A percentile compares a stretch with the other conserved stretches of the same genome.
These are phyloP conservation scores for Synodontis membranacea DNA, from an alignment of 2,113 vertebrate genomes.

Conservation along the genomic window DNA sequence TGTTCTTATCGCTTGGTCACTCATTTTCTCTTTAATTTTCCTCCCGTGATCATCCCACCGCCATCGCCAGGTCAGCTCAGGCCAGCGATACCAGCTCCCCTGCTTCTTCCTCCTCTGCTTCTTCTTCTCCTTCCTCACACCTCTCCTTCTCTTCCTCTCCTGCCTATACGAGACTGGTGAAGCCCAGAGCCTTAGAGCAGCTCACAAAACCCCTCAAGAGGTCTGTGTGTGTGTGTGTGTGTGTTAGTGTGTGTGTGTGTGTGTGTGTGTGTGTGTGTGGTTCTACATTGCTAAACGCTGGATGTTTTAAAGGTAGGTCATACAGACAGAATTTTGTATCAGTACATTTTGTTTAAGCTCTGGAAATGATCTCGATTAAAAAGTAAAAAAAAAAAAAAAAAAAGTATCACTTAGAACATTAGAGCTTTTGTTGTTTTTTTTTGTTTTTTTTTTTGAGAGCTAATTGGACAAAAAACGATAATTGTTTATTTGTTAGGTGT, in stretches of 20 bases:
- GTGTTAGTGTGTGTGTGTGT: neutral
- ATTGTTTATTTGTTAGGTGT: no score
- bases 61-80: neutral
- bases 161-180: slow-evolving; percentile 18
- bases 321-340: neutral
- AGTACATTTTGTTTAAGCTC: neutral
- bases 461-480: no score
- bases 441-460: no score
- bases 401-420: no score
- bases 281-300: neutral
- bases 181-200: slow-evolving; percentile 62
- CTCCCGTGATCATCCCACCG: slow-evolving; percentile 39
- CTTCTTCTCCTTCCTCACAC: slow-evolving; percentile 77
- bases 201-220: slow-evolving; percentile 74
- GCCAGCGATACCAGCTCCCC: slow-evolving; percentile 62
- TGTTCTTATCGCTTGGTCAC: slow-evolving; percentile 45
- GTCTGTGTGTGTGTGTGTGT: slow-evolving; percentile 64
- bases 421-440: no score
- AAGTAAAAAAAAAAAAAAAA: no score
- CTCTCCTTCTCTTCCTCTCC: slow-evolving; percentile 55
- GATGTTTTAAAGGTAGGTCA: neutral
- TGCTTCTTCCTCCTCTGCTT: slow-evolving; percentile 74
- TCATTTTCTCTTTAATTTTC: slow-evolving; percentile 63
- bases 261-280: slow-evolving; percentile 8
- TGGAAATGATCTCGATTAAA: no score